Conservation (phyloP, 2,113 vertebrate species). For the Herpetotheres cachinnans region DNA sequence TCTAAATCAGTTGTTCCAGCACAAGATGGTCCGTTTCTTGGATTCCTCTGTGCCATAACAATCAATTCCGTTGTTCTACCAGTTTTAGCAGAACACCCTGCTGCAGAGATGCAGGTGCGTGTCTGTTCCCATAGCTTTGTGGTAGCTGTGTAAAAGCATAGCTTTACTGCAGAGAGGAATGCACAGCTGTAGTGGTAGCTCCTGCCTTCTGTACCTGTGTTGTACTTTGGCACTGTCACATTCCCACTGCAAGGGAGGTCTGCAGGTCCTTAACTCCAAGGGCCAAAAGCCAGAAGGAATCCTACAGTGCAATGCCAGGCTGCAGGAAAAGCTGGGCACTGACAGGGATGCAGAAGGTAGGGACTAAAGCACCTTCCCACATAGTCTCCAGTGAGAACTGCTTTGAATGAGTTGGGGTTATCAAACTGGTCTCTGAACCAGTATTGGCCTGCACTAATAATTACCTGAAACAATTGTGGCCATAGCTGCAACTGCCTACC, state of each 20-base stretch:
- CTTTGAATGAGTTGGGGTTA: neutral
- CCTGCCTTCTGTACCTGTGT: neutral
- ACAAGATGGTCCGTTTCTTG: neutral
- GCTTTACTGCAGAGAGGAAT: neutral
- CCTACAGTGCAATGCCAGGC: neutral
- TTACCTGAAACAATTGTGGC: neutral
- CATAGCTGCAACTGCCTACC: neutral
- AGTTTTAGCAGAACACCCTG: neutral
- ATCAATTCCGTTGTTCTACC: neutral
- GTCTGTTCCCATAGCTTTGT: neutral
- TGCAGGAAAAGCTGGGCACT: neutral
- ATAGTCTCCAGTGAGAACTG: neutral
- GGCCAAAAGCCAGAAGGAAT: neutral
- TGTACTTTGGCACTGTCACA: neutral
- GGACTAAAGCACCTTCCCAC: neutral
- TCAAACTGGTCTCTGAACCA: neutral
- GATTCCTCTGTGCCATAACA: neutral
- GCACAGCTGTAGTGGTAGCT: neutral
- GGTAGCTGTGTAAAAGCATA: neutral
- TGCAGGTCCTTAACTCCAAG: neutral
- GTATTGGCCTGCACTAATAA: neutral
- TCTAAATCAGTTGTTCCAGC: neutral
- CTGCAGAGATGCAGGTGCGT: neutral
- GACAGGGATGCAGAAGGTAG: neutral
- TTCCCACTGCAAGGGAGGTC: neutral